Evolutionary conservation across 2,113 vertebrate genomes (phyloP).

Genomic region (human (Homo sapiens)): DNA sequence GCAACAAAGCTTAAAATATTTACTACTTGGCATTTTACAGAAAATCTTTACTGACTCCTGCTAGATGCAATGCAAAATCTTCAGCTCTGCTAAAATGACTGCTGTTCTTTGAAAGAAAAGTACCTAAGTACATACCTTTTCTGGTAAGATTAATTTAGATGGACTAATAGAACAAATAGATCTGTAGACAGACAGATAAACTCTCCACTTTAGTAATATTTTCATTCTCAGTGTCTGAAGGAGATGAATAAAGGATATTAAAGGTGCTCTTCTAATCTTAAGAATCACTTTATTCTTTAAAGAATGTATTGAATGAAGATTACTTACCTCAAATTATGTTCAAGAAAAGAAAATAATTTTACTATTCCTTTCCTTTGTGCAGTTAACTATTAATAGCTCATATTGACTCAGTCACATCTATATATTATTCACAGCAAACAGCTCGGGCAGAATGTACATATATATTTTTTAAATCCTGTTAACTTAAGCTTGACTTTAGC

Average conservation of each 20-base stretch:
- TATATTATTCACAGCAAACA: not conserved
- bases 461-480: not conserved
- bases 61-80: not conserved
- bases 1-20: not conserved
- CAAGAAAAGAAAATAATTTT: not conserved
- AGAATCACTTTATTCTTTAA: not conserved
- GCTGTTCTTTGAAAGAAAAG: not conserved
- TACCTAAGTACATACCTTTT: not conserved
- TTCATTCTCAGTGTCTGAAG: conserved; percentile 15
- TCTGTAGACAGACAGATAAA: not conserved
- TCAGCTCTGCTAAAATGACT: not conserved
- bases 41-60: not conserved
- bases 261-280: not conserved
- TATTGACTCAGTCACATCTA: not conserved
- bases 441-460: not conserved
- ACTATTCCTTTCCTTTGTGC: not conserved
- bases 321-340: not conserved
- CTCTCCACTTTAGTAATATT: not conserved
- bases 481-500: not conserved
- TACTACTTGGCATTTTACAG: not conserved
- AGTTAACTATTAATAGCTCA: not conserved
- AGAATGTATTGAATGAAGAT: not conserved
- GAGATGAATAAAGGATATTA: not conserved
- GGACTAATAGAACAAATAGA: not conserved
- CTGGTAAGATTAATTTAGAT: not conserved